phyloP scores from a whole-genome alignment of 2,888 invertebrate genomes.

The Neoscelio sp. region DNA sequence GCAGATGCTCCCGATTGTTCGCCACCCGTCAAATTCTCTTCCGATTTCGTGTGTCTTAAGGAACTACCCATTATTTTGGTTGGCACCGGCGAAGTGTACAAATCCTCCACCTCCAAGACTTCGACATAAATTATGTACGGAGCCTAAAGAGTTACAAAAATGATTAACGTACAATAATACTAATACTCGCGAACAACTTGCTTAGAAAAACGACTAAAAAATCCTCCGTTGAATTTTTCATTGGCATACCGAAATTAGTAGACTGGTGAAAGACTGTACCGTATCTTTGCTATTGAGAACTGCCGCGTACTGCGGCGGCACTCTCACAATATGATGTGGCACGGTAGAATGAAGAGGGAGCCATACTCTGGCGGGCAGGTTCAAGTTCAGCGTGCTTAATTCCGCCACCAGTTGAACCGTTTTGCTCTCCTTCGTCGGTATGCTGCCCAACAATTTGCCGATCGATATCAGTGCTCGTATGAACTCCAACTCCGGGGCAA shows the following conservation, averaged over 20 bases:
- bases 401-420: conserved; percentile 96
- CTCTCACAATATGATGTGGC: conserved; percentile 97
- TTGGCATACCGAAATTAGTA: no score
- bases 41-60: conserved; percentile 95
- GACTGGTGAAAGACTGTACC: conserved; percentile 85
- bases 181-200: no score
- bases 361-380: conserved; percentile 99
- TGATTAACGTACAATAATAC: no score
- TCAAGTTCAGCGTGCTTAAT: conserved; percentile 96
- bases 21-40: conserved; percentile 91
- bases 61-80: conserved; percentile 93
- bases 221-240: background rate
- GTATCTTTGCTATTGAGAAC: conserved; percentile 99
- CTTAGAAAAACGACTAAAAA: no score
- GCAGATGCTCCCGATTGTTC: conserved; percentile 80
- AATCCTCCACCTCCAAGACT: conserved; percentile 94
- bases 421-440: conserved; percentile 95
- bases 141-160: conserved; percentile 86
- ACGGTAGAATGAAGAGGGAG: conserved; percentile 93
- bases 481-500: conserved; percentile 93
- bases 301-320: conserved; percentile 98
- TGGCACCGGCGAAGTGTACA: conserved; percentile 93
- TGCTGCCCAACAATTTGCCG: conserved; percentile 91
- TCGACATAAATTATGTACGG: conserved; percentile 99
- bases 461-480: conserved; percentile 94